phyloP scores from a whole-genome alignment of 2,113 vertebrate genomes.

The Mus spicilegus region DNA sequence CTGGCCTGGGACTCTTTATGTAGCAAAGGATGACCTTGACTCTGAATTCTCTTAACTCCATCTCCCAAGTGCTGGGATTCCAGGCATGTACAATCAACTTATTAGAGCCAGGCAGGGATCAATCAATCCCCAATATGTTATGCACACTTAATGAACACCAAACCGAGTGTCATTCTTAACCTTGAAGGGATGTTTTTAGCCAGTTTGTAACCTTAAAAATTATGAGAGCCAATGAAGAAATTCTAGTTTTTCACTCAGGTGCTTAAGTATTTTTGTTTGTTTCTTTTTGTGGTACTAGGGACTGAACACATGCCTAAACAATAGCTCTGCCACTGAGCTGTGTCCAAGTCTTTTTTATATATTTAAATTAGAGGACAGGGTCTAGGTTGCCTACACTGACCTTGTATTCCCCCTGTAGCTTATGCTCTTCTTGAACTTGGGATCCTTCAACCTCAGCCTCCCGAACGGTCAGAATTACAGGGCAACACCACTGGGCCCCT shows the following conservation, averaged over 20 bases:
- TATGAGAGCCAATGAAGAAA: not conserved
- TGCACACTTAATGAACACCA: too few species aligned
- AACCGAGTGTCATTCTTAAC: not conserved
- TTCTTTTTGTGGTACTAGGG: not conserved
- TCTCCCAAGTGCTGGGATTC: not conserved
- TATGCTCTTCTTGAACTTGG: too few species aligned
- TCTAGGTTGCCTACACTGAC: not conserved
- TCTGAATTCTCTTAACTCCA: too few species aligned
- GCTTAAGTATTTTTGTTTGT: not conserved
- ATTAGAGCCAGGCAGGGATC: too few species aligned
- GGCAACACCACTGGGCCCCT: too few species aligned
- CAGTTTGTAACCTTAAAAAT: not conserved
- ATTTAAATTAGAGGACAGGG: not conserved
- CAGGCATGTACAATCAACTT: not conserved
- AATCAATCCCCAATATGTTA: too few species aligned
- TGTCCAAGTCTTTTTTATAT: not conserved
- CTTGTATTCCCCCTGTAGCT: not conserved
- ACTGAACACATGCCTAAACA: not conserved
- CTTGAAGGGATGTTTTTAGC: constrained; percentile 11
- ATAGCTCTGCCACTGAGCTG: not conserved
- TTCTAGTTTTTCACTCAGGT: constrained; percentile 16
- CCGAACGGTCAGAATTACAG: not conserved
- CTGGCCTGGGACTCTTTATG: not conserved
- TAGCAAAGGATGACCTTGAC: not conserved
- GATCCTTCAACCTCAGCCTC: not conserved